These are phyloP conservation scores for Nemotelus pantherinus DNA, from an alignment of 2,888 invertebrate genomes.

Conservation along the genomic window DNA sequence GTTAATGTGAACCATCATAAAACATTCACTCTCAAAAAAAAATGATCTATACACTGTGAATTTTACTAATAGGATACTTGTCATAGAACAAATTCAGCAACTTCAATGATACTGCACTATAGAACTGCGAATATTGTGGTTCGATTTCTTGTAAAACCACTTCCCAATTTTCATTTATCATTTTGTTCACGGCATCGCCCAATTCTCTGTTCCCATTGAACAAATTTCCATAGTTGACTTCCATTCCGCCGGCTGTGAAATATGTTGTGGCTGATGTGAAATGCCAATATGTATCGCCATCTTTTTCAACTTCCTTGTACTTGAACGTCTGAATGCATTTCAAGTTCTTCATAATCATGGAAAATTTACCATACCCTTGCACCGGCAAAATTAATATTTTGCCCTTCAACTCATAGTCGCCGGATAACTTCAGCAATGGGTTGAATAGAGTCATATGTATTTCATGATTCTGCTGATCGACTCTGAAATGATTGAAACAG, in stretches of 20 bases:
- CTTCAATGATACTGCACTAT: constrained; percentile 57
- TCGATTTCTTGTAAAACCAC: constrained; percentile 60
- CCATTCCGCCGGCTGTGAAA: constrained; percentile 45
- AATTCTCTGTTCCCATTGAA: constrained; percentile 65
- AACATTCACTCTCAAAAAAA: neutral
- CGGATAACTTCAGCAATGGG: neutral
- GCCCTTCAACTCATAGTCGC: constrained; percentile 10
- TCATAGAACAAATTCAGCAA: constrained; percentile 59
- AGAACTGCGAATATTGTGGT: constrained; percentile 58
- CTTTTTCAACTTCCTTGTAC: constrained; percentile 1
- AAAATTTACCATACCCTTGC: constrained; percentile 14
- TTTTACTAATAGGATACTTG: constrained; percentile 4
- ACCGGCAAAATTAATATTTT: constrained; percentile 14
- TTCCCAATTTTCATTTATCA: constrained; percentile 66
- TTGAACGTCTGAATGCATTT: neutral
- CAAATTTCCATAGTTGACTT: constrained; percentile 60
- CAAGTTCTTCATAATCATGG: neutral
- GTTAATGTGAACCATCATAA: too few relatives aligned
- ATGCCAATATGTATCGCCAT: constrained; percentile 26
- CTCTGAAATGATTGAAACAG: neutral
- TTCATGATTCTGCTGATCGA: neutral
- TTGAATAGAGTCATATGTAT: neutral
- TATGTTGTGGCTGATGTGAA: neutral
- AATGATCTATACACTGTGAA: neutral
- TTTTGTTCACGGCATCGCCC: constrained; percentile 65